Evolutionary conservation across 2,888 invertebrate species (phyloP), one percentile per base, ranked within the genome.

Genomic region (Anticlea derivata): DNA sequence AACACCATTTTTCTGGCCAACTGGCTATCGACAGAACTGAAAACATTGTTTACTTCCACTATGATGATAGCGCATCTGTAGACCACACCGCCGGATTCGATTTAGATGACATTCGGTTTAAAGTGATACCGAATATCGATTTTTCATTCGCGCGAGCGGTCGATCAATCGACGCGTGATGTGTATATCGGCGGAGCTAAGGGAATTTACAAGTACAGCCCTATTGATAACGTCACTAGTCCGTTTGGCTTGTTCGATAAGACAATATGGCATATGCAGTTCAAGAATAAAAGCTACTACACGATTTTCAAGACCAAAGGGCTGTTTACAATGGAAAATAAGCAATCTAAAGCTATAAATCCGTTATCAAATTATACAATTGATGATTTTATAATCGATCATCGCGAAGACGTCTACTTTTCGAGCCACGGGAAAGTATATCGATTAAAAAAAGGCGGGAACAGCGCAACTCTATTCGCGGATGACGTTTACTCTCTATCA

Each of bases 321-420:
- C 56, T 86, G 0, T 73, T 61, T 24, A 70, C 61, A 0, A 69
- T 68, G 1, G 70, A 74, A 1, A 73, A 77, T 44, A 76, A 71
- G 29, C 71, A 70, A 58, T 65, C 73, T 0, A 69, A 63, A 39
- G 60, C 57, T 6, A 60, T 85, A 1, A 10, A 60, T 2, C 63
- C 73, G 1, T 26, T 83, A 23, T 66, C 75, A 1, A 68, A 75
- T 43, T 83, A 67, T 40, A 65, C 63, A 17, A 77, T 86, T 26
- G 84, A 86, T 40, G 82, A 86, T 60, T 86, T 86, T 30, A 68
- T 85, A 2, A 60, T 86, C 23, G 86, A 85, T 56, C 73, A 75
- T 53, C 58, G 54, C 6, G 73, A 72, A 2, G 80, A 86, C 46
- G 70, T 84, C 10, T 86, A 83, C 51, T 84, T 86, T 38, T 61